A percentile compares a stretch with the other conserved stretches of the same genome.
Conservation (phyloP, 2,888 invertebrate genomes). For the Entomobrya multifasciata region DNA sequence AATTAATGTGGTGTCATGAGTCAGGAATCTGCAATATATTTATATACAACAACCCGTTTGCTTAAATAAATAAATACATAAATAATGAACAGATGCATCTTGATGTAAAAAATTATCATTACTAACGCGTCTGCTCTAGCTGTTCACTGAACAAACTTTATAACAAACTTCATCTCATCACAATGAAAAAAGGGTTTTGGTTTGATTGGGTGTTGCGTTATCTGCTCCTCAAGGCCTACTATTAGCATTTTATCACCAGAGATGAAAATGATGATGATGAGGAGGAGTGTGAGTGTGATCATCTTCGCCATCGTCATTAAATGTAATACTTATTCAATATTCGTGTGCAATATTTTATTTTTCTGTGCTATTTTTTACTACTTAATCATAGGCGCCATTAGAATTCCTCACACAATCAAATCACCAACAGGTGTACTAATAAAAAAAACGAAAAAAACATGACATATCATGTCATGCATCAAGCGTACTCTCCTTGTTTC, state of each 20-base stretch:
- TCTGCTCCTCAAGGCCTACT: neutral
- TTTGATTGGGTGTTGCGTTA: too few relatives aligned
- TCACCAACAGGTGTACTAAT: constrained; percentile 3
- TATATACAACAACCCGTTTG: too few relatives aligned
- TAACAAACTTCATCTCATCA: too few relatives aligned
- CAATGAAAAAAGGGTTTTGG: too few relatives aligned
- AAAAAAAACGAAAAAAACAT: constrained; percentile 21
- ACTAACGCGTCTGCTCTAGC: too few relatives aligned
- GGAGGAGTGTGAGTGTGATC: neutral
- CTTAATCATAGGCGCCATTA: neutral
- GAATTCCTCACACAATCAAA: neutral
- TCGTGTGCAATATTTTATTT: neutral
- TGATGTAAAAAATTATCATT: too few relatives aligned
- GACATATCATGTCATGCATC: constrained; percentile 8
- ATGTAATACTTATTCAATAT: neutral
- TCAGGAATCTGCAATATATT: too few relatives aligned
- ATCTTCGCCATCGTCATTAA: neutral
- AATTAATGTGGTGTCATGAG: too few relatives aligned
- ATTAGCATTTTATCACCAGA: constrained; percentile 2
- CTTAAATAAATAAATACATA: too few relatives aligned
- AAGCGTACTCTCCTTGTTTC: constrained; percentile 8
- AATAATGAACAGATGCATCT: too few relatives aligned
- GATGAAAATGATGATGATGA: neutral
- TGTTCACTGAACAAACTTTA: too few relatives aligned
- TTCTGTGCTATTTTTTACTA: neutral